Conservation (phyloP, 2,888 invertebrate species). For the Malacosoma neustria region DNA sequence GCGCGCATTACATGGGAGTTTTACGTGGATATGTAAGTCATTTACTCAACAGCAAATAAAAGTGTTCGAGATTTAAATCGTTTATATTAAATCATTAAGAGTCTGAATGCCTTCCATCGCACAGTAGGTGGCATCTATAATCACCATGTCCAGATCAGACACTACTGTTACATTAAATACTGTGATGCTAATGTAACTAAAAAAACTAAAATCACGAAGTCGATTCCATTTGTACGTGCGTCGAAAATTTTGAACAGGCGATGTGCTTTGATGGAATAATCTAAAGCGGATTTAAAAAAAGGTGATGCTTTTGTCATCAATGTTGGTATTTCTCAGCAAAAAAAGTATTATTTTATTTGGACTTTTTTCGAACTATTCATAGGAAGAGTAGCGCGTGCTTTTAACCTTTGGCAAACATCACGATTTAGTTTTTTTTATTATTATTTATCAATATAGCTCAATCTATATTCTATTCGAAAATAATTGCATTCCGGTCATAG, state of each 20-base stretch:
- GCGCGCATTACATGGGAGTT: no score
- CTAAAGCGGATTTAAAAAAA: constrained; percentile 27
- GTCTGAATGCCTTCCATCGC: no score
- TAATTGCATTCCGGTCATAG: no score
- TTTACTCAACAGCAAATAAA: no score
- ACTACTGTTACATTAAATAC: not conserved
- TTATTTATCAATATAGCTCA: no score
- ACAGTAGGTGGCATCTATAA: no score
- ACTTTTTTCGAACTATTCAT: constrained; percentile 13
- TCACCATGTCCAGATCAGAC: no score
- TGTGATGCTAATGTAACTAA: constrained; percentile 2
- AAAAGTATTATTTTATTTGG: constrained; percentile 26
- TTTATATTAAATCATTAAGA: no score
- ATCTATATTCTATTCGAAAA: no score
- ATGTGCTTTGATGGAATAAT: constrained; percentile 44
- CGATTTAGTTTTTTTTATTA: constrained; percentile 14
- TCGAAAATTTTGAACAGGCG: constrained; percentile 41
- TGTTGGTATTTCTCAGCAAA: constrained; percentile 34
- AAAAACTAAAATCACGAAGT: constrained; percentile 34
- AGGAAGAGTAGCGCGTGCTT: constrained; percentile 28
- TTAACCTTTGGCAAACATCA: constrained; percentile 14
- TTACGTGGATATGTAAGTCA: no score
- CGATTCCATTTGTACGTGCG: constrained; percentile 47
- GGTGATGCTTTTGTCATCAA: constrained; percentile 28
- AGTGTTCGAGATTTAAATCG: no score